Evolutionary conservation across 2,113 vertebrate species (phyloP).

Genomic region (Thalassarche chlororhynchos): DNA sequence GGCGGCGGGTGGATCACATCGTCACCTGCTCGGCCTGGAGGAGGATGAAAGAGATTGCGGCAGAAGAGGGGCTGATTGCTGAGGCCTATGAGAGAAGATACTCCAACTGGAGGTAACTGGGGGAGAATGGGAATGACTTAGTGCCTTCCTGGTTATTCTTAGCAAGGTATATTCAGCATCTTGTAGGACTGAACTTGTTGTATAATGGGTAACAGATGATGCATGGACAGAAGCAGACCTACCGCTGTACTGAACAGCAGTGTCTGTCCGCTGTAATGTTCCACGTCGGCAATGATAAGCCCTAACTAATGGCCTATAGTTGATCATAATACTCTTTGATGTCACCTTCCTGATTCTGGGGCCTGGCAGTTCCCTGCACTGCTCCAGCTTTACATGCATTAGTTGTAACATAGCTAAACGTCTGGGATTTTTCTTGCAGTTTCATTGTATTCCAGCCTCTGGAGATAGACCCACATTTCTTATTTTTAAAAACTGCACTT

Average conservation of each 20-base stretch:
- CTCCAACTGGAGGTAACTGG: slow-evolving; percentile 78
- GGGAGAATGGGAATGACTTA: not conserved
- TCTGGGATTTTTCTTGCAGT: not conserved
- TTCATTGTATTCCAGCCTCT: not conserved
- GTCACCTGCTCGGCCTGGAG: slow-evolving; percentile 79
- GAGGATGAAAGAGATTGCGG: slow-evolving; percentile 79
- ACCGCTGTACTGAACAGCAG: not conserved
- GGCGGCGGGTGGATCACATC: slow-evolving; percentile 75
- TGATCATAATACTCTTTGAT: not conserved
- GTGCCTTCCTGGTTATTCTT: not conserved
- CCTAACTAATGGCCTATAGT: not conserved
- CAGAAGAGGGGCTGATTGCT: slow-evolving; percentile 79
- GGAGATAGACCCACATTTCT: not conserved
- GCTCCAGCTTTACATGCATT: not conserved
- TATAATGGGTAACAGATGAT: not conserved
- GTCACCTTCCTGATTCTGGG: not conserved
- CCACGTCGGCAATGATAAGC: not conserved
- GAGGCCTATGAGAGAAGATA: slow-evolving; percentile 80
- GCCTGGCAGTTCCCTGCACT: not conserved
- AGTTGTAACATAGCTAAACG: not conserved
- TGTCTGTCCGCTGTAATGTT: not conserved
- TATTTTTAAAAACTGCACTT: not conserved
- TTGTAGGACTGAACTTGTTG: not conserved
- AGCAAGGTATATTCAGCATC: not conserved
- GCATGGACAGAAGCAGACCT: not conserved